Evolutionary conservation across 2,113 vertebrate genomes (phyloP).

Genomic region (Oophaga pumilio): DNA sequence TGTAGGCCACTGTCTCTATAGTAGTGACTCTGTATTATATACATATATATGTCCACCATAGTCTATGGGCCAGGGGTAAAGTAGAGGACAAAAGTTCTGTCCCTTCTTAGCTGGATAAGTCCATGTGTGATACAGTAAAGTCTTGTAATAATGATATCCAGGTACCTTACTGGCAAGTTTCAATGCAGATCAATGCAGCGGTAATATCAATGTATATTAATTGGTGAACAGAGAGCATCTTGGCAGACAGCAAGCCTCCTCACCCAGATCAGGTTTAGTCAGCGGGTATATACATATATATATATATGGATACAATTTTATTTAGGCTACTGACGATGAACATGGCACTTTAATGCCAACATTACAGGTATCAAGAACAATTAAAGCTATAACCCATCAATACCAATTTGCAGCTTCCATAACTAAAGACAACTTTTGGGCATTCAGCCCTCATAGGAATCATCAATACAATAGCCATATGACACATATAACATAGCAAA

Average conservation of each 20-base stretch:
- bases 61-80: neutral
- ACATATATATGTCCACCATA: neutral
- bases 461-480: neutral
- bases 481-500: neutral
- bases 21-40: neutral
- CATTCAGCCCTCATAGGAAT: neutral
- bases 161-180: slow-evolving; percentile 18
- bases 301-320: too few relatives aligned
- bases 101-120: neutral
- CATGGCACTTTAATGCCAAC: neutral
- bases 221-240: neutral
- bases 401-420: neutral
- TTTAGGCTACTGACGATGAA: neutral
- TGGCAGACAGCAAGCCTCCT: slow-evolving; percentile 11
- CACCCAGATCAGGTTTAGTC: neutral
- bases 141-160: slow-evolving; percentile 29
- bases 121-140: neutral
- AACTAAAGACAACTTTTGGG: slow-evolving; percentile 32
- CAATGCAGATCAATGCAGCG: slow-evolving; percentile 15
- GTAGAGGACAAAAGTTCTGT: neutral
- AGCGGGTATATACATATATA: neutral
- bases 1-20: neutral
- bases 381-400: neutral
- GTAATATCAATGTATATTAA: slow-evolving; percentile 26
- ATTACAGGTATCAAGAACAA: neutral